Conservation (phyloP, 2,888 invertebrate genomes). For the Schizaphis graminum region DNA sequence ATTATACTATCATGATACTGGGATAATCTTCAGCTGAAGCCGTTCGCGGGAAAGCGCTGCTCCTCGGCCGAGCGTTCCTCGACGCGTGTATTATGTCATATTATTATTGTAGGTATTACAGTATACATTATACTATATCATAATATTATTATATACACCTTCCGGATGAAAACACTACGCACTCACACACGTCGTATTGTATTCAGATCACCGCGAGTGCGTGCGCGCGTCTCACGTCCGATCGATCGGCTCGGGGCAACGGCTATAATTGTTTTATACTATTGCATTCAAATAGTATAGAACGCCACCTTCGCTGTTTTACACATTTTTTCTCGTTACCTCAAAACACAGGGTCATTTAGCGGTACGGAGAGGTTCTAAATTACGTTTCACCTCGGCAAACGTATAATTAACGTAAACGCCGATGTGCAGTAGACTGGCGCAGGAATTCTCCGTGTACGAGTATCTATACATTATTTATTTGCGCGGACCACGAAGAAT, state of each 20-base stretch:
- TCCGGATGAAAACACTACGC: neutral
- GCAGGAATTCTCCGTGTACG: neutral
- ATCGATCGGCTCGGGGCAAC: neutral
- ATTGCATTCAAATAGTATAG: neutral
- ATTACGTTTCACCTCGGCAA: neutral
- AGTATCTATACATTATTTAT: too few relatives aligned
- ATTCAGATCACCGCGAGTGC: neutral
- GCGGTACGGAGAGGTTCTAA: neutral
- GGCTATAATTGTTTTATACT: neutral
- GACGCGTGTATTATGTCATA: neutral
- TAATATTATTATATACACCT: neutral
- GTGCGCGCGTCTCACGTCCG: neutral
- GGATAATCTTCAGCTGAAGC: neutral
- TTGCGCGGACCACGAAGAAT: too few relatives aligned
- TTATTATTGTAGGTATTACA: too few relatives aligned
- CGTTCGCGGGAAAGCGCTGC: neutral
- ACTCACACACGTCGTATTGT: neutral
- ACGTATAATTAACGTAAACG: neutral
- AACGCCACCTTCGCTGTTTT: neutral
- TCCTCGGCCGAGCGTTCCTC: neutral
- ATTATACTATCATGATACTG: neutral
- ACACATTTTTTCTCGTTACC: neutral
- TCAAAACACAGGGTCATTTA: neutral
- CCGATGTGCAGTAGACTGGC: neutral
- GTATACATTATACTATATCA: neutral